Conservation (phyloP, 1,140 invertebrate genomes). For the Cotesia vestalis region DNA sequence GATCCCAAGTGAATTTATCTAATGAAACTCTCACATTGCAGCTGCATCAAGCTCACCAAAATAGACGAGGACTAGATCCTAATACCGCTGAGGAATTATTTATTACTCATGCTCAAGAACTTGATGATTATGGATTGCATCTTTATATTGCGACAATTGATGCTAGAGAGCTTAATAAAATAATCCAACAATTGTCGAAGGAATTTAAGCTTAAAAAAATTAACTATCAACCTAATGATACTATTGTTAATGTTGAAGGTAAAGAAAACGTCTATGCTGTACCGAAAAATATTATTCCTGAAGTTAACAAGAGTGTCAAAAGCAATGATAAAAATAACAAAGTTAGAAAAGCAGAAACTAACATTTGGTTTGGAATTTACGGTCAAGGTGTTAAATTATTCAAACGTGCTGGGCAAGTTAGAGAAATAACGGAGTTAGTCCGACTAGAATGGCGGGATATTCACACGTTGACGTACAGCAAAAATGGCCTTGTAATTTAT, state of each 20-base stretch:
- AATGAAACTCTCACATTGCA: slow-evolving; percentile 65
- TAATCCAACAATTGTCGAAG: slow-evolving; percentile 37
- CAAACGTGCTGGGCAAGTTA: slow-evolving; percentile 54
- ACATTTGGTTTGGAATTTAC: slow-evolving; percentile 64
- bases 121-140: slow-evolving; percentile 77
- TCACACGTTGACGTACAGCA: slow-evolving; percentile 78
- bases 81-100: slow-evolving; percentile 78
- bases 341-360: slow-evolving; percentile 55
- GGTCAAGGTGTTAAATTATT: slow-evolving; percentile 59
- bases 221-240: slow-evolving; percentile 40
- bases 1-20: slow-evolving; percentile 51
- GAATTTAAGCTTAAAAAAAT: slow-evolving; percentile 45
- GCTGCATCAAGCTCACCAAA: slow-evolving; percentile 70
- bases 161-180: slow-evolving; percentile 56
- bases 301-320: slow-evolving; percentile 41
- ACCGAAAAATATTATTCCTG: slow-evolving; percentile 32
- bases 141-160: slow-evolving; percentile 74
- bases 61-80: slow-evolving; percentile 70
- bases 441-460: slow-evolving; percentile 75
- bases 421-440: slow-evolving; percentile 56
- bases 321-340: slow-evolving; percentile 29
- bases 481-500: slow-evolving; percentile 74
- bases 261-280: slow-evolving; percentile 39
- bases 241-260: slow-evolving; percentile 22
- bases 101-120: slow-evolving; percentile 72